Conservation (phyloP, 2,797 vertebrate species). For the Esox lucius region DNA sequence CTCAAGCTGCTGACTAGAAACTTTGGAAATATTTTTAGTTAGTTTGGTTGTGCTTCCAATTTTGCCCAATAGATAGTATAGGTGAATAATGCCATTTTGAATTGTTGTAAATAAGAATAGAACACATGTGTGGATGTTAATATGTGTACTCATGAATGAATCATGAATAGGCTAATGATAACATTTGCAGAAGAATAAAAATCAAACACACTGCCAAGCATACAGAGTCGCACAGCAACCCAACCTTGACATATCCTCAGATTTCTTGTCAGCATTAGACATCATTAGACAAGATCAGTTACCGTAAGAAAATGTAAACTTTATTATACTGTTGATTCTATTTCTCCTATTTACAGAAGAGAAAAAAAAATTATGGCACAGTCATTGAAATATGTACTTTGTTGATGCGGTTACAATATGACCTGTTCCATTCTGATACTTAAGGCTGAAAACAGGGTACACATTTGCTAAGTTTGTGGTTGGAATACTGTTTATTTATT, state of each 20-base stretch:
- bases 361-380: slow-evolving; percentile 71
- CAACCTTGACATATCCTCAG: background rate
- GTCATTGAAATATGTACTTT: slow-evolving; percentile 71
- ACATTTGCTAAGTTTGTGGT: slow-evolving; percentile 44
- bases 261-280: background rate
- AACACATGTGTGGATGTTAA: no score
- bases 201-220: background rate
- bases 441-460: slow-evolving; percentile 57
- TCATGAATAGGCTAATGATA: no score
- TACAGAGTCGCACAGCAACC: background rate
- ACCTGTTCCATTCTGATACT: slow-evolving; percentile 17
- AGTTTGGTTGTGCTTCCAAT: no score
- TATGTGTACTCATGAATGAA: no score
- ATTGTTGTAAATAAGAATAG: no score
- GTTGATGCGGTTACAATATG: slow-evolving; percentile 70
- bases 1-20: no score
- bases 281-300: slow-evolving; percentile 15
- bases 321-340: slow-evolving; percentile 77
- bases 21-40: no score
- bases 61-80: no score
- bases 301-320: slow-evolving; percentile 82
- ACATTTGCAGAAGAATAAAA: no score
- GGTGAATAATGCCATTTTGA: no score
- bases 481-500: slow-evolving; percentile 60
- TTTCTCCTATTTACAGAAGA: slow-evolving; percentile 74